Base-by-base conservation (phyloP, 1,140 invertebrate species). In the Saccostrea glomerata region DNA sequence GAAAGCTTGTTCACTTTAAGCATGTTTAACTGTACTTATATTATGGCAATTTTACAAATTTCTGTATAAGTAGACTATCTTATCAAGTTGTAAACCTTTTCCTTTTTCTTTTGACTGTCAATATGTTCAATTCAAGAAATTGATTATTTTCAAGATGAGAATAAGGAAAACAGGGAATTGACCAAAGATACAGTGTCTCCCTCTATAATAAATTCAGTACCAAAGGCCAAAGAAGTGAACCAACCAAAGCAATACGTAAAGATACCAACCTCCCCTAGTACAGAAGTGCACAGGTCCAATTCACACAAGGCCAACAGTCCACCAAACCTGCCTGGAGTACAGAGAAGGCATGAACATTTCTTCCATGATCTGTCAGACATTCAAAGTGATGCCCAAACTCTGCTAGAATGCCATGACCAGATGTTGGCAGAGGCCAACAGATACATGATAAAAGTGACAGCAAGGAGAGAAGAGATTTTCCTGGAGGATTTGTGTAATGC, bases 371-470 rank as follows among this genome's bases (percentile, higher is more conserved):
- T 77, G 0, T 70, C 85, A 40, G 25, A 86, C 60, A 86, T 86
- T 70, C 60, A 70, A 40, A 86, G 60, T 47, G 85, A 86, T 70
- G 85, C 85, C 13, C 85, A 86, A 36, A 70, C 70, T 20, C 25
- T 86, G 20, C 30, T 86, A 15, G 36, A 73, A 60, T 86, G 85
- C 54, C 63, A 86, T 70, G 85, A 86, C 85, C 54, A 70, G 23
- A 56, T 70, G 40, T 55, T 86, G 30, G 47, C 85, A 17, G 30
- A 70, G 36, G 40, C 85, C 36, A 54, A 86, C 13, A 36, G 30
- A n/a, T 47, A 63, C 15, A 77, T 36, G 15, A 36, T 30, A 36
- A 23, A 77, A 40, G 13, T 36, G 7, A 77, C 70, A 25, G 11
- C 30, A 77, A 77, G 11, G 5, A 13, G 25, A 5, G 70, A 77